Base-by-base conservation (phyloP, 2,888 invertebrate species). In the Automeris io region DNA sequence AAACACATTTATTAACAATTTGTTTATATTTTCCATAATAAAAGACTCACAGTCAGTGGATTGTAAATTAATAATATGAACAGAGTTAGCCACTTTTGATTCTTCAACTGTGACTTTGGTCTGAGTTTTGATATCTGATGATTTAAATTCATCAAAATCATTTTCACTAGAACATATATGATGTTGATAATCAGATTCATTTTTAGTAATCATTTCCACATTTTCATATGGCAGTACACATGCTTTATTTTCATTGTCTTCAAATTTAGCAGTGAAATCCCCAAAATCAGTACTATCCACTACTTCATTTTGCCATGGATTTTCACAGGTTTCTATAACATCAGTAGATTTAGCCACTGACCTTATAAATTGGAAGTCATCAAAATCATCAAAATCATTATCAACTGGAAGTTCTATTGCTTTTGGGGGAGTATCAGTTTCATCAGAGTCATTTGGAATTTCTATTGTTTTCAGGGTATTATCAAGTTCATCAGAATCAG, bases 91-190 rank as follows among this genome's bases (percentile, higher is more conserved):
- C 32, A 40, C 35, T 33, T 47, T 40, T 21, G 43, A 33, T 4
- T 47, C 41, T 37, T 54, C 44, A 37, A 41, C 34, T 12, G 39
- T 39, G 19, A 40, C 35, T 33, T 52, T 47, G 46, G 43, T 48
- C 40, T 48, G 50, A 11, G 18, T 18, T 40, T 56, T 54, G 26
- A 49, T 41, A 35, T 51, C 39, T 13, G 77, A 76, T 41, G 80
- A 79, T 58, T 79, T 66, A 36, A 86, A 87, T 49, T 88, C 88
- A 70, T 88, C 82, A 73, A 90, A 90, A 52, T 90, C 83, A 62
- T 79, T 73, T 68, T 83, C 76, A 46, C 70, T 62, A 40, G 75
- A 72, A 44, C 26, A 31, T 35, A 35, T 36, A 42, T 36, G 24
- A 32, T 25, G 22, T 22, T 39, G 73, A 52, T 71, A 62, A 62